A percentile compares a stretch with the other conserved stretches of the same genome.
Conservation (phyloP, 2,113 vertebrate genomes). For the Sterna hirundo region DNA sequence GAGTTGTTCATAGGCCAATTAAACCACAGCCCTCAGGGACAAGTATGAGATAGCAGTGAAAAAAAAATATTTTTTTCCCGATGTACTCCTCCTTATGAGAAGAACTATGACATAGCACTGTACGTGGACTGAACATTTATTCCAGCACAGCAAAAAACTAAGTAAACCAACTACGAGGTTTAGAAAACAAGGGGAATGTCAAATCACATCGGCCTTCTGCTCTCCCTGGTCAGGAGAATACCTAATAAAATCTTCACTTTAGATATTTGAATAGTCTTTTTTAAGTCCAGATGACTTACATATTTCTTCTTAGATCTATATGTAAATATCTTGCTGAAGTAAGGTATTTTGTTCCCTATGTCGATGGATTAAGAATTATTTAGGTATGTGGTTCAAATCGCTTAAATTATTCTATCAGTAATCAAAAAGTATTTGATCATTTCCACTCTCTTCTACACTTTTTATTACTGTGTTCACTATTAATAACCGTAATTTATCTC, state of each 20-base stretch:
- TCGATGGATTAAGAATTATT: background rate
- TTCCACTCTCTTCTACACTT: background rate
- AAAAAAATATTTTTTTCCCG: background rate
- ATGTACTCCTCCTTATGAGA: background rate
- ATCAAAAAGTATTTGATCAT: background rate
- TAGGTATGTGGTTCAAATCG: background rate
- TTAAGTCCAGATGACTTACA: background rate
- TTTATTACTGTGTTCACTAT: background rate
- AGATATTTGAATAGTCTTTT: background rate
- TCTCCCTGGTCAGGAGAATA: background rate
- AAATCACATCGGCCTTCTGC: background rate
- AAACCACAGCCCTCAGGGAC: background rate
- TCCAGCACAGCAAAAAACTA: background rate
- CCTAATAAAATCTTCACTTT: background rate
- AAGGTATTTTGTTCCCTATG: background rate
- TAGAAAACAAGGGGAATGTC: background rate
- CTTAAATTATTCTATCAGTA: background rate
- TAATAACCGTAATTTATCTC: slow-evolving; percentile 49
- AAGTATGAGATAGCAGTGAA: background rate
- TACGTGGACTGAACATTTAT: background rate
- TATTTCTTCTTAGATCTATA: background rate
- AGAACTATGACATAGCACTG: background rate
- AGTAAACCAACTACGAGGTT: background rate
- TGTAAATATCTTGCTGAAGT: background rate
- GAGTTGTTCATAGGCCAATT: background rate